These are phyloP conservation scores for Drosophila takahashii DNA, from an alignment of 1,140 invertebrate genomes.

Conservation along the genomic window DNA sequence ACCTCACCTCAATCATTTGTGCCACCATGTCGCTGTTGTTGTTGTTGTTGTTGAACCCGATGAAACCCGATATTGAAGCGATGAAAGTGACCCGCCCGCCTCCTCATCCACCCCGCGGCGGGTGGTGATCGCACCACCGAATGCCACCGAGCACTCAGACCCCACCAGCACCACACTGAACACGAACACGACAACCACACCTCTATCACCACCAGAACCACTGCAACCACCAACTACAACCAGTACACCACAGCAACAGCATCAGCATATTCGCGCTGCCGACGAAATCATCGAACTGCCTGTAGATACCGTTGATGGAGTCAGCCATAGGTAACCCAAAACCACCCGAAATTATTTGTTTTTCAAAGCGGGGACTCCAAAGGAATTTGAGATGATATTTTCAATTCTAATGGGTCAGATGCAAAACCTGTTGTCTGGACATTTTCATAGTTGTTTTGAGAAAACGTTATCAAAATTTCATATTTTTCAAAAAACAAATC, in stretches of 20 bases:
- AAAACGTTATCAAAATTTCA: too few relatives aligned
- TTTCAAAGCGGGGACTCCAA: not conserved
- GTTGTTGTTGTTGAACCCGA: conserved; percentile 15
- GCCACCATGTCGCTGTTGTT: conserved; percentile 29
- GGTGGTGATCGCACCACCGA: conserved; percentile 32
- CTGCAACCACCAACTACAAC: conserved; percentile 64
- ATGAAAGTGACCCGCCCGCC: conserved; percentile 65
- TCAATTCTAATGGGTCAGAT: not conserved
- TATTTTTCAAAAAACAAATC: not conserved
- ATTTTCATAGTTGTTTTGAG: not conserved
- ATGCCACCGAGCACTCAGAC: conserved; percentile 36
- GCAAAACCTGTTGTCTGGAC: not conserved
- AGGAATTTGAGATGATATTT: not conserved
- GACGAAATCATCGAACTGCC: conserved; percentile 76
- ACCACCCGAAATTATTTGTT: not conserved
- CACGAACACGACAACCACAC: conserved; percentile 74
- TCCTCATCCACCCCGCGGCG: conserved; percentile 70
- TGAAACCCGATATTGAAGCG: conserved; percentile 39
- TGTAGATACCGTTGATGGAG: conserved; percentile 80
- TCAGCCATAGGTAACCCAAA: conserved; percentile 71
- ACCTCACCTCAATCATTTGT: conserved; percentile 62
- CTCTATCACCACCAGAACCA: conserved; percentile 75
- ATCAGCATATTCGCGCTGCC: conserved; percentile 50
- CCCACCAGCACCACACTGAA: conserved; percentile 66
- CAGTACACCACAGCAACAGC: conserved; percentile 68